A percentile compares a stretch with the other conserved stretches of the same genome.
These are phyloP conservation scores for Armadillidium nasatum DNA, from an alignment of 1,140 invertebrate species.

Conservation along the genomic window DNA sequence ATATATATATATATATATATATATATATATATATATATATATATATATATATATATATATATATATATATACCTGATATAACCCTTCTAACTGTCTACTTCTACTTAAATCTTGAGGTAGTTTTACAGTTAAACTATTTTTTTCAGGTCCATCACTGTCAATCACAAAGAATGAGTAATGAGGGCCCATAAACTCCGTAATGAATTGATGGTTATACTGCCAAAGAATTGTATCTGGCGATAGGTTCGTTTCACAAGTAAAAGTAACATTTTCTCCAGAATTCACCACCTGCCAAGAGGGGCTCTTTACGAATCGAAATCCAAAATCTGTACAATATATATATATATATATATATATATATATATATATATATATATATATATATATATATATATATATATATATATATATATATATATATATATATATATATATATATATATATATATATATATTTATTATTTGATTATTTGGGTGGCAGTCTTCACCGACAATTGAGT, in stretches of 20 bases:
- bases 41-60: not conserved
- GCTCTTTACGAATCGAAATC: not conserved
- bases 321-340: not conserved
- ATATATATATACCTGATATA: not conserved
- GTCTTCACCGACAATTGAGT: too few relatives aligned
- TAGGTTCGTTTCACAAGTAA: not conserved
- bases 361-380: not conserved
- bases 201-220: not conserved
- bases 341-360: constrained; percentile 1
- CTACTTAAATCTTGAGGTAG: not conserved
- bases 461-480: too few relatives aligned
- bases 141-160: not conserved
- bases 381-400: constrained; percentile 9
- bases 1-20: not conserved
- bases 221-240: not conserved
- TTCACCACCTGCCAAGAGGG: not conserved
- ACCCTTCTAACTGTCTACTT: not conserved
- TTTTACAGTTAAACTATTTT: not conserved
- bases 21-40: not conserved
- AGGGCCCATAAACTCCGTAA: not conserved
- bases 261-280: not conserved
- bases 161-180: not conserved
- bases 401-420: too few relatives aligned
- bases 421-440: too few relatives aligned
- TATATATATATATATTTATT: too few relatives aligned